These are phyloP conservation scores for Mycetomoellerius zeteki DNA, from an alignment of 1,140 invertebrate genomes.

Conservation along the genomic window DNA sequence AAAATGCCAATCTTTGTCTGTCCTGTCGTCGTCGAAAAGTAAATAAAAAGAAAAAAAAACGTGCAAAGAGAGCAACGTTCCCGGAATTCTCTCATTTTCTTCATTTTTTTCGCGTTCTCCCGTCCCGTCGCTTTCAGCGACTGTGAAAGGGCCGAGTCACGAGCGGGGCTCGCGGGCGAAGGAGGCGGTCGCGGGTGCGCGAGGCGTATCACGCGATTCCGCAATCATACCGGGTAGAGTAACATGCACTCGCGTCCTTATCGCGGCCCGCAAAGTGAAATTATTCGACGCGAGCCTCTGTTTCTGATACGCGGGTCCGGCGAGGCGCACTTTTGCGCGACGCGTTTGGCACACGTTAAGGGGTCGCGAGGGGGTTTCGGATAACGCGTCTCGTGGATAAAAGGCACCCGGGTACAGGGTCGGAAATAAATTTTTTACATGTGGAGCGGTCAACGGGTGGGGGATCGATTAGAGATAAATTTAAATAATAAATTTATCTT, in stretches of 20 bases:
- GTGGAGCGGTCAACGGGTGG: too few relatives aligned
- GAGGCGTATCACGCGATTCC: slow-evolving; percentile 83
- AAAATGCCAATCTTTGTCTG: too few relatives aligned
- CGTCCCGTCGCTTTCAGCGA: slow-evolving; percentile 55
- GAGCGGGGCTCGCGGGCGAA: slow-evolving; percentile 34
- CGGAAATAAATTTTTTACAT: too few relatives aligned
- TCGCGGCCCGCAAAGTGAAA: slow-evolving; percentile 85
- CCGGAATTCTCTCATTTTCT: slow-evolving; percentile 50
- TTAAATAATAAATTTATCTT: too few relatives aligned
- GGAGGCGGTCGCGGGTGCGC: slow-evolving; percentile 46
- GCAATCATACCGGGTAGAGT: slow-evolving; percentile 82
- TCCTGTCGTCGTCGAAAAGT: neutral
- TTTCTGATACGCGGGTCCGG: slow-evolving; percentile 75
- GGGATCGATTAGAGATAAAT: too few relatives aligned
- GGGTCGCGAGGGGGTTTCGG: slow-evolving; percentile 19
- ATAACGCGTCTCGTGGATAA: slow-evolving; percentile 26
- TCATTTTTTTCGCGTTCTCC: slow-evolving; percentile 29
- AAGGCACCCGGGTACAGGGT: neutral
- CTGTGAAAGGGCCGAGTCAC: slow-evolving; percentile 71
- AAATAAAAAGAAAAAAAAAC: neutral
- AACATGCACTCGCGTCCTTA: slow-evolving; percentile 85
- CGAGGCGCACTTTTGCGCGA: slow-evolving; percentile 41
- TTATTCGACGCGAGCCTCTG: slow-evolving; percentile 83
- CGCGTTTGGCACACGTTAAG: slow-evolving; percentile 51
- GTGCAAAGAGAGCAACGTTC: slow-evolving; percentile 32